Evolutionary conservation across 2,888 invertebrate species (phyloP).

Genomic region (Brachycybe producta): DNA sequence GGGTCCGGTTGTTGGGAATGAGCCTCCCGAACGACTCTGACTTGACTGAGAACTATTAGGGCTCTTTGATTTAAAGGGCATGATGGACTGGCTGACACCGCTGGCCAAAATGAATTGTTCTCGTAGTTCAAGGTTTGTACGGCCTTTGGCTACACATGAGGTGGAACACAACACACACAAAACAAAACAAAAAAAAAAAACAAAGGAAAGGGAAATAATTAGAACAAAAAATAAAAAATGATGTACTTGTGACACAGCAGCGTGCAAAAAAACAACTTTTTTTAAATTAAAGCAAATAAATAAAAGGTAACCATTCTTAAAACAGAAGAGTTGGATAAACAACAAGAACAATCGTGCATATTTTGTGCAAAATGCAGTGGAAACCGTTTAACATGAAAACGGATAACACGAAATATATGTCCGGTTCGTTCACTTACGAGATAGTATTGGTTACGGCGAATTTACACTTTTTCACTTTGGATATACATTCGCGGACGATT

Average conservation of each 20-base stretch:
- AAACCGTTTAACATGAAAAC: too few relatives aligned
- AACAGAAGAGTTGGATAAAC: too few relatives aligned
- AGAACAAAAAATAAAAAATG: conserved; percentile 29
- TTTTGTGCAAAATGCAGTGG: too few relatives aligned
- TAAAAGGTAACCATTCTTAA: background rate
- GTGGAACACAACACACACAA: conserved; percentile 28
- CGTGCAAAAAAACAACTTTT: conserved; percentile 19
- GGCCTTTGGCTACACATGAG: conserved; percentile 77
- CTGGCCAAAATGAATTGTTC: conserved; percentile 98
- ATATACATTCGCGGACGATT: too few relatives aligned
- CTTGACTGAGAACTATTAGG: conserved; percentile 49
- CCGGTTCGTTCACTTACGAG: too few relatives aligned
- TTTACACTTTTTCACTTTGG: too few relatives aligned
- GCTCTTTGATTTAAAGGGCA: conserved; percentile 91
- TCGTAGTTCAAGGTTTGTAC: conserved; percentile 98
- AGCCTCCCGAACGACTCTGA: conserved; percentile 32
- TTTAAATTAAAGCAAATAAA: conserved; percentile 21
- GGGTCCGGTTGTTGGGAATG: conserved; percentile 57
- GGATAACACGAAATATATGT: too few relatives aligned
- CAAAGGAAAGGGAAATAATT: conserved; percentile 26
- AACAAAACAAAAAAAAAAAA: background rate
- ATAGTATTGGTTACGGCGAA: too few relatives aligned
- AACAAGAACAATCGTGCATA: too few relatives aligned
- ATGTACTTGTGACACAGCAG: too few relatives aligned
- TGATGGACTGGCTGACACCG: conserved; percentile 97